phyloP scores from a whole-genome alignment of 2,113 vertebrate species.

The Ellobius talpinus region DNA sequence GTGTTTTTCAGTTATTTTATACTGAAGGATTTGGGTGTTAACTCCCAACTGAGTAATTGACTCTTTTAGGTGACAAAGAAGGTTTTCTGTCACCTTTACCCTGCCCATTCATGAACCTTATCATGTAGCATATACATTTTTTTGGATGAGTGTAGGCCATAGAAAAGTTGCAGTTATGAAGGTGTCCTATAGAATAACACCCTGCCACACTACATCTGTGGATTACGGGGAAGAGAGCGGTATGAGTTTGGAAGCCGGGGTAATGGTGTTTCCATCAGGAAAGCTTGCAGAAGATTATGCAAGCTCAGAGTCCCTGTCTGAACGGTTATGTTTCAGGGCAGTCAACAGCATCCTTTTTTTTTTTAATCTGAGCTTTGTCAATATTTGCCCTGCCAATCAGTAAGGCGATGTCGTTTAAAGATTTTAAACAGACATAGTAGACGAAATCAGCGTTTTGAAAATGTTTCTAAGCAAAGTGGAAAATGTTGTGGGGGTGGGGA shows the following conservation, averaged over 20 bases:
- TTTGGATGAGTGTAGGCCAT: background rate
- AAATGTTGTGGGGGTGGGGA: background rate
- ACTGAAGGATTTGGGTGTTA: background rate
- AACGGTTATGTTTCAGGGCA: background rate
- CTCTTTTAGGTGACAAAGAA: background rate
- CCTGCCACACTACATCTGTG: background rate
- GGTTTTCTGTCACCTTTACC: background rate
- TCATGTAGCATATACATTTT: background rate
- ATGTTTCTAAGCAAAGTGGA: background rate
- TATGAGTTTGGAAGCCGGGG: background rate
- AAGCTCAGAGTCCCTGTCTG: too few species aligned
- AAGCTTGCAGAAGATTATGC: background rate
- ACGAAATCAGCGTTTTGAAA: conserved; percentile 19
- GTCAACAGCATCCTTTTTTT: background rate
- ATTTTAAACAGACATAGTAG: background rate
- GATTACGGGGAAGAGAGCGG: background rate
- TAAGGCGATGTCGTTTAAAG: background rate
- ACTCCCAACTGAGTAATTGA: background rate
- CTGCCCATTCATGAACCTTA: background rate
- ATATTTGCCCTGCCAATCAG: background rate
- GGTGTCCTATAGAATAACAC: background rate
- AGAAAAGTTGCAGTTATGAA: background rate
- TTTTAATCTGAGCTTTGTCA: background rate
- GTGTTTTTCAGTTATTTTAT: background rate
- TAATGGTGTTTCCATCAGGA: background rate